Percentiles rank a stretch among this genome's conserved stretches.
phyloP scores from a whole-genome alignment of 30 jellyfish, hydroid and myxozoan genomes.

The Clytia hemisphaerica region DNA sequence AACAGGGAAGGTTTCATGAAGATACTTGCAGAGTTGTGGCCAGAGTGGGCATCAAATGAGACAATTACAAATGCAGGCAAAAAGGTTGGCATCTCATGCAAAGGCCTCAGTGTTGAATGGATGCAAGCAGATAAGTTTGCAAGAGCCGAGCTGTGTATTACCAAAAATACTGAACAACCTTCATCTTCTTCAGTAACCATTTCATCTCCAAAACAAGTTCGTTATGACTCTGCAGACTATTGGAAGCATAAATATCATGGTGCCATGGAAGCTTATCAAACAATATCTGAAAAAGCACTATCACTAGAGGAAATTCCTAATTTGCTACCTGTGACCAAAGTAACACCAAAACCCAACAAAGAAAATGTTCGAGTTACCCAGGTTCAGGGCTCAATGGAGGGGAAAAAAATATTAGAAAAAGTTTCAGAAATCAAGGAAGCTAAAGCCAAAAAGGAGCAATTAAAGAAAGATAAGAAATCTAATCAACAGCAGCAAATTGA shows the following conservation, averaged over 20 bases:
- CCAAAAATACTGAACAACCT: background rate
- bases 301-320: no score
- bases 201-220: conserved; percentile 5
- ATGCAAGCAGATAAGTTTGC: conserved; percentile 3
- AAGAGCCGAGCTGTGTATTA: conserved; percentile 3
- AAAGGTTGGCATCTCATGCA: background rate
- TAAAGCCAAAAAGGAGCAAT: conserved; percentile 9
- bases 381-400: conserved; percentile 18
- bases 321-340: no score
- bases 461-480: background rate
- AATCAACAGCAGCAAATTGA: background rate
- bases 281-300: no score
- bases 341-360: background rate
- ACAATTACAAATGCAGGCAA: background rate
- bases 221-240: no score
- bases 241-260: background rate
- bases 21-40: background rate
- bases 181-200: no score
- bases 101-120: conserved; percentile 2
- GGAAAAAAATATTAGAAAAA: background rate
- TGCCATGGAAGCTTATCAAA: conserved; percentile 18
- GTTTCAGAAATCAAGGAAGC: conserved; percentile 19
- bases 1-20: conserved; percentile 17
- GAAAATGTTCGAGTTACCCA: conserved; percentile 18
- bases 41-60: background rate